phyloP scores from a whole-genome alignment of 2,888 invertebrate genomes.

The Macrosiphum euphorbiae region DNA sequence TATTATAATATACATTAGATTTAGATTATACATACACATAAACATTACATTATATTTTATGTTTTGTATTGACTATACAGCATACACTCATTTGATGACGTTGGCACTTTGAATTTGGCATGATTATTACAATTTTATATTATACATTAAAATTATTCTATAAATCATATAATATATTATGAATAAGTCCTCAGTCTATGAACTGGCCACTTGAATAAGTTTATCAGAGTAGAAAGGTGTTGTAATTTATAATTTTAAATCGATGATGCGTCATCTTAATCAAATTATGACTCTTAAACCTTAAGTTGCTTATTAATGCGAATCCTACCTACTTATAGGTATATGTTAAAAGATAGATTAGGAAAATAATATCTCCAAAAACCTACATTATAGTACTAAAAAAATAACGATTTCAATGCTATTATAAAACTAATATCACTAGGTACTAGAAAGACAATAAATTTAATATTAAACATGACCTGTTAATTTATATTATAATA shows the following conservation, averaged over 20 bases:
- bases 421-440: neutral
- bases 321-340: neutral
- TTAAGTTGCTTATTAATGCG: neutral
- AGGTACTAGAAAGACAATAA: neutral
- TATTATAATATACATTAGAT: neutral
- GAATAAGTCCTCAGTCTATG: neutral
- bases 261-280: neutral
- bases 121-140: neutral
- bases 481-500: neutral
- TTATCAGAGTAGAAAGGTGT: neutral
- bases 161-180: neutral
- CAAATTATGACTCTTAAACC: neutral
- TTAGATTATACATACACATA: neutral
- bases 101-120: neutral
- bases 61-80: neutral
- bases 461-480: neutral
- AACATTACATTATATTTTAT: neutral
- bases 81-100: neutral
- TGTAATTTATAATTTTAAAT: neutral
- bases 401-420: neutral
- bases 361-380: neutral
- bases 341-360: neutral
- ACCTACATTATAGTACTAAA: neutral
- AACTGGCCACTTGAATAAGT: neutral
- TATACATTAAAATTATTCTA: neutral